phyloP scores from a whole-genome alignment of 2,888 invertebrate genomes.

The Noctua janthe region DNA sequence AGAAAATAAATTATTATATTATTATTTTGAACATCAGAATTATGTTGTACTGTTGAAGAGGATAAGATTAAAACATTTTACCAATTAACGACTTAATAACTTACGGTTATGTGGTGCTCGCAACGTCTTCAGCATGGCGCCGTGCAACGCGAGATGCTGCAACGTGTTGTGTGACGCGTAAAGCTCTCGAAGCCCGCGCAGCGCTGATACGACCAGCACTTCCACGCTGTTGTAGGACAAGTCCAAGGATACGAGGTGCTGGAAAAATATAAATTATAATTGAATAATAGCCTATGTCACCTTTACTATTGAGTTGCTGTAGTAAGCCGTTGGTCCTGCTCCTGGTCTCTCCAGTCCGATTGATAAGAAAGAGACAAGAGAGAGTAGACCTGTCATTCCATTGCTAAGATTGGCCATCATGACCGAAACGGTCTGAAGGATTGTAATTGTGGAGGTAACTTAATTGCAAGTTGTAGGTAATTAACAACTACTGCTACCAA shows the following conservation, averaged over 20 bases:
- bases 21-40: not conserved
- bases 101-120: conserved; percentile 96
- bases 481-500: not conserved
- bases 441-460: not conserved
- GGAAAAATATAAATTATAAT: conserved; percentile 71
- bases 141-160: conserved; percentile 94
- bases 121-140: conserved; percentile 93
- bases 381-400: too few species aligned
- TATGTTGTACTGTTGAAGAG: not conserved
- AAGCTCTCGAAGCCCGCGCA: conserved; percentile 94
- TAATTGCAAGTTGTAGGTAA: not conserved
- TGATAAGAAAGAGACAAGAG: not conserved
- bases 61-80: not conserved
- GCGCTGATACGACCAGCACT: conserved; percentile 94
- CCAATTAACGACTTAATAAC: conserved; percentile 48
- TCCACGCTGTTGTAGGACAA: conserved; percentile 96
- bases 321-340: not conserved
- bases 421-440: too few species aligned
- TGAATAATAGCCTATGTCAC: too few species aligned
- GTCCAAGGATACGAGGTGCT: conserved; percentile 95
- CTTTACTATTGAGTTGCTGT: not conserved
- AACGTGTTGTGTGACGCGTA: conserved; percentile 95
- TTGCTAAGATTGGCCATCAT: too few species aligned
- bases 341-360: not conserved
- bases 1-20: conserved; percentile 73